phyloP scores from a whole-genome alignment of 2,888 invertebrate species.

The Thera obeliscata region DNA sequence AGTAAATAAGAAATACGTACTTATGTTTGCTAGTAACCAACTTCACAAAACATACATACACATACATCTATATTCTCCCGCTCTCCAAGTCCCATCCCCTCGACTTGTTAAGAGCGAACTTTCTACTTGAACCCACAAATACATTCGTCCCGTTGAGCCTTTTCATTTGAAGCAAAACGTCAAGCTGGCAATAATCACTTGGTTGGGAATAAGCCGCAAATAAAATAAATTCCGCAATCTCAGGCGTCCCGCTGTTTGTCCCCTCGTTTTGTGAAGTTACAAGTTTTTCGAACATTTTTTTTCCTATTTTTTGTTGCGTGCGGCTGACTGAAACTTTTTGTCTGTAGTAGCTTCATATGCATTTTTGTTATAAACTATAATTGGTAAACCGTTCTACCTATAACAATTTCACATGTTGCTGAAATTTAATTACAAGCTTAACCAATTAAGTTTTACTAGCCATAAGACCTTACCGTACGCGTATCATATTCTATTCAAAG shows the following conservation, averaged over 20 bases:
- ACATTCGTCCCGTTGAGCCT: slow-evolving; percentile 17
- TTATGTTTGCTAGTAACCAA: neutral
- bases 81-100: neutral
- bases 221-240: slow-evolving; percentile 36
- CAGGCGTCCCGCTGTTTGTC: slow-evolving; percentile 25
- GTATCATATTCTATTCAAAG: slow-evolving; percentile 37
- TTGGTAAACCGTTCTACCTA: no score
- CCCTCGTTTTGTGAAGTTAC: slow-evolving; percentile 27
- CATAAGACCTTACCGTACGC: slow-evolving; percentile 25
- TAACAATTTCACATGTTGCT: slow-evolving; percentile 5
- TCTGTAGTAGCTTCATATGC: no score
- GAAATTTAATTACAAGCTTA: slow-evolving; percentile 19
- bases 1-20: neutral
- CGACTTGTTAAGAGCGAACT: slow-evolving; percentile 2
- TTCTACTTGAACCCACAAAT: slow-evolving; percentile 17
- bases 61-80: neutral
- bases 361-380: no score
- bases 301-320: no score
- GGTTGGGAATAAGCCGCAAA: slow-evolving; percentile 31
- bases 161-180: slow-evolving; percentile 24
- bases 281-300: slow-evolving; percentile 10
- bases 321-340: no score
- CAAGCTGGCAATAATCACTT: slow-evolving; percentile 34
- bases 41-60: neutral
- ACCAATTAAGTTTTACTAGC: slow-evolving; percentile 22